phyloP scores from a whole-genome alignment of 2,113 vertebrate genomes.

The Strigops habroptila region DNA sequence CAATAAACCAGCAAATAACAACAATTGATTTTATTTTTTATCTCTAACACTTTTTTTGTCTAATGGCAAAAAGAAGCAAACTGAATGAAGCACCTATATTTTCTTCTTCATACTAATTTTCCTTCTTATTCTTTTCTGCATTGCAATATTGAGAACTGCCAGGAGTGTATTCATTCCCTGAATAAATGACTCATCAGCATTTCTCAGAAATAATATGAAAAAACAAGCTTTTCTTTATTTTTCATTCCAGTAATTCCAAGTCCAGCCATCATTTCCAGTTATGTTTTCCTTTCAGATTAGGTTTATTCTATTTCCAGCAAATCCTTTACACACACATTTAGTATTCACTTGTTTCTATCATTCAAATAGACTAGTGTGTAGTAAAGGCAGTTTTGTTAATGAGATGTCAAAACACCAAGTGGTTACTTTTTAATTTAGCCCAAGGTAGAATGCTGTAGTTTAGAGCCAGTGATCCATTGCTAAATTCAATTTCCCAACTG shows the following conservation, averaged over 20 bases:
- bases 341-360: neutral
- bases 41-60: neutral
- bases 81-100: neutral
- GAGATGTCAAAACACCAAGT: constrained; percentile 56
- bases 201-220: neutral
- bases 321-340: neutral
- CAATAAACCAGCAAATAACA: neutral
- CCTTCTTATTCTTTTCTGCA: neutral
- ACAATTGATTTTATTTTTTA: neutral
- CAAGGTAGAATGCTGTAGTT: constrained; percentile 49
- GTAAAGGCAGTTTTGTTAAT: constrained; percentile 37
- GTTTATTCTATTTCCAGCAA: neutral
- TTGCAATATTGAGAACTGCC: neutral
- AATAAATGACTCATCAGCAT: neutral
- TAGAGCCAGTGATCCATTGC: constrained; percentile 65
- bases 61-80: neutral
- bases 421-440: constrained; percentile 67
- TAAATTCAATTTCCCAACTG: constrained; percentile 68
- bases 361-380: neutral
- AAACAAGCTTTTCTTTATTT: neutral
- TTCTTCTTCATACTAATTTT: neutral
- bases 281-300: constrained; percentile 11
- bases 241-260: neutral
- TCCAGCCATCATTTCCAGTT: neutral
- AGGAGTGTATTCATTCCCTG: neutral